Base-by-base conservation (phyloP, 2,888 invertebrate genomes). In the Phoenoteleia sp. region DNA sequence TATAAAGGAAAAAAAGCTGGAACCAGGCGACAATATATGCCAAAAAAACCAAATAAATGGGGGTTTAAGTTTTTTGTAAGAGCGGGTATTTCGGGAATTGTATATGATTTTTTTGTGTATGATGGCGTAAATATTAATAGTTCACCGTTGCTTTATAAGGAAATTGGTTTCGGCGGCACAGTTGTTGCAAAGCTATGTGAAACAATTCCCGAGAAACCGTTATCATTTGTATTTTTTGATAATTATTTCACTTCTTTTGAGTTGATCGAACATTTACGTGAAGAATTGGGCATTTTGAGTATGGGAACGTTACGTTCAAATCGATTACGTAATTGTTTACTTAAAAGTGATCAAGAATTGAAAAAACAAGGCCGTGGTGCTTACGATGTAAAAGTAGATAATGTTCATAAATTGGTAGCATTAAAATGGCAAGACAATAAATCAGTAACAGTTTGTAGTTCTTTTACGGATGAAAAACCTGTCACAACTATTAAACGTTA, bases 341-440 rank as follows among this genome's bases (percentile, higher is more conserved):
- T 87, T 19, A 33, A 79, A 77, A 67, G 69, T 33, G 87, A 90
- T 39, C 19, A 81, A 89, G 39, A 62, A 90, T 56, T 86, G 83
- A 6, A 84, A 85, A 49, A 84, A 85, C 71, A 60, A 39, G 64
- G 56, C 23, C 71, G 88, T 67, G 87, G 88, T 42, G 69, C 62
- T 33, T 75, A 74, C 25, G 47, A 67, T 60, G 87, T 83, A 72
- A 82, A 74, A 49, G 45, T 71, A 33, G 66, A 66, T 11, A 54
- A 74, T 62, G 42, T 29, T 21, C 67, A 67, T 54, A 64, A 69
- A 74, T 47, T 87, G 52, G 79, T 86, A 56, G 67, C 87, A n/a
- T 77, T 86, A 11, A 89, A 89, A 81, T 89, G 87, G 86, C 74
- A 66, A 17, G 88, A 86, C 47, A 88, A 56, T 21, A 87, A 87